Base-by-base conservation (phyloP, 1,140 invertebrate species). In the Tenebrio molitor region DNA sequence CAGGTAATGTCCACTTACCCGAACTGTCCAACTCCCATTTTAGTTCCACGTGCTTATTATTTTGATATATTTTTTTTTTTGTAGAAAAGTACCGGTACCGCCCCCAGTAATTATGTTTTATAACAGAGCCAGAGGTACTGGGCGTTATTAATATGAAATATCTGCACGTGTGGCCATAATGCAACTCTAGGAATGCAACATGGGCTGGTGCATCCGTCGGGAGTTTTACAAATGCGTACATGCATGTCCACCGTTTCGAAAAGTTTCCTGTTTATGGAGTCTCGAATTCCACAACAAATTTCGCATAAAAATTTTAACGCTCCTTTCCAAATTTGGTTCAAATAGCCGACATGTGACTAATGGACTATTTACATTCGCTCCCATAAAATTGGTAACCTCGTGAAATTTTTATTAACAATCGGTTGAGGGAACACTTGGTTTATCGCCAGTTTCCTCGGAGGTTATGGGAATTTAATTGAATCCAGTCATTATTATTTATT, bases 401-500 rank as follows among this genome's bases (percentile, higher is more conserved):
- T 58, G 19, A 58, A 58, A 58, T 58, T 58, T 58, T 58, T 58
- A 58, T 58, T 25, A 29, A 29, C 21, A 17, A 3, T 46, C 3
- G 25, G 25, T 29, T 7, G 36, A 39, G 12, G 15, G 16, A n/a
- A 46, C 14, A 46, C 10, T 12, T n/a, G 19, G 16, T 25, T 53
- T 25, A 25, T 53, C 8, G 50, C 12, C n/a, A 6, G 50, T 58
- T 58, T 58, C 50, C 23, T 58, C n/a, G 10, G 1, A 25, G 12
- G 36, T 53, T 53, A 53, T 53, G 46, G 46, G 50, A 29, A 25
- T 58, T 58, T 58, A 58, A 58, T 58, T 58, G n/a, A 12, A 39
- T 39, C n/a, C 12, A 39, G 12, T 39, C 36, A 39, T 39, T 53
- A 53, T 25, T 21, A 53, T 53, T 53, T 39, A 39, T 39, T 39